Conservation (phyloP, 2,797 vertebrate genomes). For the Astyanax mexicanus region DNA sequence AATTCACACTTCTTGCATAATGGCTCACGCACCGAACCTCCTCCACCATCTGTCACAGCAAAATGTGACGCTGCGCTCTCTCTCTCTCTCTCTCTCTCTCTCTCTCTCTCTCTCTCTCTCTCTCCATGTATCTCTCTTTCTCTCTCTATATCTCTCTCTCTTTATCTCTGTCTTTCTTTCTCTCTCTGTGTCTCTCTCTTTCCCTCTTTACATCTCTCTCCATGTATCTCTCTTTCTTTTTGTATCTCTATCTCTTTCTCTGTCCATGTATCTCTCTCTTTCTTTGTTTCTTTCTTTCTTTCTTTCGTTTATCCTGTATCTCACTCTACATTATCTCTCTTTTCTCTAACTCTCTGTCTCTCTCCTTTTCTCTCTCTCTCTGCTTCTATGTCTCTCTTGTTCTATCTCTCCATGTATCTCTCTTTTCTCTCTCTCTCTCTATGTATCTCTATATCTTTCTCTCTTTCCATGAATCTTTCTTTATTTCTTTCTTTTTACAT, state of each 20-base stretch:
- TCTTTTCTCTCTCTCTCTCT: conserved; percentile 19
- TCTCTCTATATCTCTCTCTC: not conserved
- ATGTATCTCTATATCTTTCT: no score
- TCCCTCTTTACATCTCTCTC: no score
- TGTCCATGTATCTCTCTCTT: not conserved
- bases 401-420: no score
- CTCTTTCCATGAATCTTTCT: no score
- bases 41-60: conserved; percentile 66
- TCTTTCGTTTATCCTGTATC: no score
- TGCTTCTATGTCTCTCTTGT: no score
- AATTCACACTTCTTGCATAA: conserved; percentile 66
- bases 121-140: not conserved
- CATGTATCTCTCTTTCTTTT: no score
- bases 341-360: conserved; percentile 22
- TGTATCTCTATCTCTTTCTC: not conserved
- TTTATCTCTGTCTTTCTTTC: not conserved
- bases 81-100: not conserved
- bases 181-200: not conserved
- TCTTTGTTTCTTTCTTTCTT: not conserved
- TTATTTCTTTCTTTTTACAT: no score
- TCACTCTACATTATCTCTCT: no score
- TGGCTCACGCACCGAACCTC: conserved; percentile 52
- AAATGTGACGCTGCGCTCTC: conserved; percentile 20
- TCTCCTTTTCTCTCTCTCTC: conserved; percentile 5
- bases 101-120: no score